Percentiles rank a stretch among this genome's conserved stretches.
phyloP scores from a whole-genome alignment of 2,888 invertebrate species.

The Sarcophaga caerulescens region DNA sequence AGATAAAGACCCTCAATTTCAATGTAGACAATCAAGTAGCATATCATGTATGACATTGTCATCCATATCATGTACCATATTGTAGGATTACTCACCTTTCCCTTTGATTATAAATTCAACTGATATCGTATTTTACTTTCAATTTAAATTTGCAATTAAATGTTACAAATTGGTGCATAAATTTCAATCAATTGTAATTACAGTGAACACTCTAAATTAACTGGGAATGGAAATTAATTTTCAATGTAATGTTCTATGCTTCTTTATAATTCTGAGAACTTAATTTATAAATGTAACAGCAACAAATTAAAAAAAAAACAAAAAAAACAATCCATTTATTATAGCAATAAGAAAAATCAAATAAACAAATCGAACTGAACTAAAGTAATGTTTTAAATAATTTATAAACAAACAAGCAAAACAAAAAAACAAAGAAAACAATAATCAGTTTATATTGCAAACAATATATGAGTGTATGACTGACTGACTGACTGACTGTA shows the following conservation, averaged over 20 bases:
- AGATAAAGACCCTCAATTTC: no score
- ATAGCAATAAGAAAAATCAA: neutral
- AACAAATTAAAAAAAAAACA: neutral
- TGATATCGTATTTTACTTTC: neutral
- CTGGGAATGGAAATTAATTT: no score
- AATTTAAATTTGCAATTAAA: neutral
- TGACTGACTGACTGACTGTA: constrained; percentile 17
- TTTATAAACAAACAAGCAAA: no score
- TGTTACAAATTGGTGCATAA: neutral
- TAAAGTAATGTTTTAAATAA: no score
- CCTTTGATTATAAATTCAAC: neutral
- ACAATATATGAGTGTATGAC: no score
- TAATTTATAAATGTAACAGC: constrained; percentile 39
- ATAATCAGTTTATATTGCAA: neutral
- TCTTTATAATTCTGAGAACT: constrained; percentile 53
- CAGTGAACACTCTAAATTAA: neutral
- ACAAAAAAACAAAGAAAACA: neutral
- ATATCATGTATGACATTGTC: no score
- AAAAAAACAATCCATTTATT: neutral
- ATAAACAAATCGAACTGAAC: no score
- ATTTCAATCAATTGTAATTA: neutral
- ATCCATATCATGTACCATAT: neutral
- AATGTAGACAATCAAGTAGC: no score
- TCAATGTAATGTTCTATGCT: constrained; percentile 18
- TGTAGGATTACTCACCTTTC: neutral